Base-by-base conservation (phyloP, 2,113 vertebrate species). In the Elachura formosa region DNA sequence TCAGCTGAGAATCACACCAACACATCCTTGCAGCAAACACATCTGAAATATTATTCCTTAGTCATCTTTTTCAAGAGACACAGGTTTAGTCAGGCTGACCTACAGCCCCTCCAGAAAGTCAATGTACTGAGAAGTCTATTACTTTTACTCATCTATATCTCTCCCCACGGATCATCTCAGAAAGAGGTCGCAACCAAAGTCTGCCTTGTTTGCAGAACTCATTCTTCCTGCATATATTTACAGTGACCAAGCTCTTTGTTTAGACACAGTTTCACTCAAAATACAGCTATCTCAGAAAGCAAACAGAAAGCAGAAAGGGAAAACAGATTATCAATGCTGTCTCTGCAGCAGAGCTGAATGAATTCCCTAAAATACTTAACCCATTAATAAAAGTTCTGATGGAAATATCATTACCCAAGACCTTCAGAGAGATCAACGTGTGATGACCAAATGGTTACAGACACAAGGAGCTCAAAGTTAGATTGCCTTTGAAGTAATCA, bases 301-400 rank as follows among this genome's bases (percentile, higher is more conserved):
- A 94, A 96, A 94, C 55, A 89, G 72, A 56, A 90, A 54, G 72
- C 23, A 84, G 75, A 38, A 72, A 84, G 66, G 29, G 34, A 89
- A 92, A 95, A 56, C 24, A 81, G 80, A 72, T 26, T 89, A 72
- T 49, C 69, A 87, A 1, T 28, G 64, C 61, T 59, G 55, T 23
- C 64, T 78, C 86, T 72, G 64, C 69, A 91, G 84, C 84, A 84
- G 56, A 84, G 74, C 41, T 45, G 17, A 89, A 89, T 54, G 52
- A 92, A 93, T 81, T 84, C 93, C 91, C 89, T 85, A 82, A 91
- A 94, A 95, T 64, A 76, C 43, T 83, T 93, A 87, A 91, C 74
- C 84, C 36, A 7, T 22, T 34, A 75, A 87, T 48, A 92, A 89
- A 82, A 91, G 49, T 77, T 85, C 69, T 82, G 71, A 82, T 76